Conservation (phyloP, 2,113 vertebrate species). For the Heteronetta atricapilla region DNA sequence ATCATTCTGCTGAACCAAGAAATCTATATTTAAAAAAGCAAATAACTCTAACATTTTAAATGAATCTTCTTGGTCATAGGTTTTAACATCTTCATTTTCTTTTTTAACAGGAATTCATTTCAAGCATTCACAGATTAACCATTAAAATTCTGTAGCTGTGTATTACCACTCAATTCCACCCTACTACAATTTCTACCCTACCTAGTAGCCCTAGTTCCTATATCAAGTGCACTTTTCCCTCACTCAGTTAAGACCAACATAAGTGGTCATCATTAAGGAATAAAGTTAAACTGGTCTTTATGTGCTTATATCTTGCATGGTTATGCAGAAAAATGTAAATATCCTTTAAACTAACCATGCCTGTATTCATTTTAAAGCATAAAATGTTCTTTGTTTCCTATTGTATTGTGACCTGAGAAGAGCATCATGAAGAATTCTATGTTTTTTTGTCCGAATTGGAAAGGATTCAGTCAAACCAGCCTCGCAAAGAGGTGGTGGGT, state of each 20-base stretch:
- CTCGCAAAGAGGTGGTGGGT: neutral
- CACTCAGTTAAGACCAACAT: neutral
- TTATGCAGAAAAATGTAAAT: neutral
- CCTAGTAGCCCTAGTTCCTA: neutral
- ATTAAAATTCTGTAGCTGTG: neutral
- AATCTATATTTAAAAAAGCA: neutral
- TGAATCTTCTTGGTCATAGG: neutral
- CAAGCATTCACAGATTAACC: neutral
- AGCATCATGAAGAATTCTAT: neutral
- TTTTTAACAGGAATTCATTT: constrained; percentile 4
- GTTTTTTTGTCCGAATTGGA: neutral
- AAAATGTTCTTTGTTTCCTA: constrained; percentile 25
- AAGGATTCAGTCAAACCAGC: neutral
- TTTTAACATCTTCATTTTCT: neutral
- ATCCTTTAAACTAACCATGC: neutral
- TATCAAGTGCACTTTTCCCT: neutral
- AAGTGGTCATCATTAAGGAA: neutral
- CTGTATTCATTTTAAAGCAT: constrained; percentile 13
- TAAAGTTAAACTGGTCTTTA: neutral
- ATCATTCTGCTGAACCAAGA: neutral
- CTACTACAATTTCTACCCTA: neutral
- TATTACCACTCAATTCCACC: neutral
- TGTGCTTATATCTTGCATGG: neutral
- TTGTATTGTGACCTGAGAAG: neutral
- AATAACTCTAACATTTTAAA: neutral